These are phyloP conservation scores for Cataglyphis hispanica DNA, from an alignment of 1,140 invertebrate species.

Conservation along the genomic window DNA sequence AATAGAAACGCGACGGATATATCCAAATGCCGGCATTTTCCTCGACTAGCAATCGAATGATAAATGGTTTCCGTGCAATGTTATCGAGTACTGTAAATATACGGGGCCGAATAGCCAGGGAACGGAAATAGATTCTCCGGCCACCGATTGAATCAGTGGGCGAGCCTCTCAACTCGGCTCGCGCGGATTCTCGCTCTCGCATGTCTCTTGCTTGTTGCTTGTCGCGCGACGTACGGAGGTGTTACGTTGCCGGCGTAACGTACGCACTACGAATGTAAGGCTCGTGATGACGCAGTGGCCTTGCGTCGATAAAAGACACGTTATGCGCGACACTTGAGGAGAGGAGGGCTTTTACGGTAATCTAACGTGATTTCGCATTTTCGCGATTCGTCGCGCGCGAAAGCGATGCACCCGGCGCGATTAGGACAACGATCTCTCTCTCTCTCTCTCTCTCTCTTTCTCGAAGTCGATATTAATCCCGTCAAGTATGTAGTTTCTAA, in stretches of 20 bases:
- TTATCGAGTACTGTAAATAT: slow-evolving; percentile 26
- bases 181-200: slow-evolving; percentile 24
- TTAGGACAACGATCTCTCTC: background rate
- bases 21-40: background rate
- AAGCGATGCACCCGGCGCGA: background rate
- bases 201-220: slow-evolving; percentile 16
- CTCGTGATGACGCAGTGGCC: slow-evolving; percentile 73
- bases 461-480: background rate
- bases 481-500: background rate
- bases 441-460: too few relatives aligned
- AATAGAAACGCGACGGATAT: background rate
- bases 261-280: slow-evolving; percentile 1
- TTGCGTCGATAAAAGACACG: slow-evolving; percentile 71
- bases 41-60: background rate
- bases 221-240: slow-evolving; percentile 26
- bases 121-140: slow-evolving; percentile 48
- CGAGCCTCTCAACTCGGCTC: slow-evolving; percentile 35
- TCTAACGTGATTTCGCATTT: slow-evolving; percentile 67
- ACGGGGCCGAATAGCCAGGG: background rate
- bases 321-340: background rate
- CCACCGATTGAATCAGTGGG: slow-evolving; percentile 25
- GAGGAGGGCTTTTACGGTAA: slow-evolving; percentile 61
- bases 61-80: background rate
- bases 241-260: slow-evolving; percentile 39
- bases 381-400: slow-evolving; percentile 44